These are phyloP conservation scores for Cuniculus paca DNA, from an alignment of 2,797 vertebrate species.

Conservation along the genomic window DNA sequence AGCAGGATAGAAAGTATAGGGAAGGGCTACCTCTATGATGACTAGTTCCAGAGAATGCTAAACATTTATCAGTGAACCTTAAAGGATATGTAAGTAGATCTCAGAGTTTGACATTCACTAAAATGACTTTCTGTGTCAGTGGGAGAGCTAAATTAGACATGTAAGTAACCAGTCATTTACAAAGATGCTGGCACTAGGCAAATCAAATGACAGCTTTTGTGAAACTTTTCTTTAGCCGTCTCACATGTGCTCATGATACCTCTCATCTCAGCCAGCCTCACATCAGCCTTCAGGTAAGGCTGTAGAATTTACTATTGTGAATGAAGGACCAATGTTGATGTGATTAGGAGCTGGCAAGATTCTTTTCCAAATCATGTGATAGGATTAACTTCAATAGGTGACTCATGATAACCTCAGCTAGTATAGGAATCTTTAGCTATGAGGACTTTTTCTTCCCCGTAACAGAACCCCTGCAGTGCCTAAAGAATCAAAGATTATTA, in stretches of 20 bases:
- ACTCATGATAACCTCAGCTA: slow-evolving; percentile 28
- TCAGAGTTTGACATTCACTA: slow-evolving; percentile 2
- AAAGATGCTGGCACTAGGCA: background rate
- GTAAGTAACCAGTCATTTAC: background rate
- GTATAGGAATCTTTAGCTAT: background rate
- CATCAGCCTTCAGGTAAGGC: background rate
- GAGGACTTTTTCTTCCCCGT: background rate
- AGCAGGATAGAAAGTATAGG: background rate
- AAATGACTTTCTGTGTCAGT: background rate
- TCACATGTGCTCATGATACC: background rate
- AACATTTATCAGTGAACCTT: slow-evolving; percentile 12
- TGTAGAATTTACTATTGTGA: slow-evolving; percentile 8
- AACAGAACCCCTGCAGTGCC: background rate
- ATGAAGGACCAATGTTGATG: background rate
- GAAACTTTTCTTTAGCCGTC: background rate
- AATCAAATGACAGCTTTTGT: slow-evolving; percentile 23
- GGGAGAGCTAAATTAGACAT: background rate
- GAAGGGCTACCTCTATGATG: background rate
- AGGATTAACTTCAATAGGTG: slow-evolving; percentile 26
- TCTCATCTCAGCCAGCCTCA: slow-evolving; percentile 14
- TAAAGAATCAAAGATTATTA: background rate
- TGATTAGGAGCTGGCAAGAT: slow-evolving; percentile 33
- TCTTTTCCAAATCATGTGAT: slow-evolving; percentile 53
- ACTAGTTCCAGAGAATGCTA: slow-evolving; percentile 4
- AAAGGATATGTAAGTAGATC: background rate